Evolutionary conservation across 1,140 invertebrate genomes (phyloP).

Genomic region (Lycorma delicatula): DNA sequence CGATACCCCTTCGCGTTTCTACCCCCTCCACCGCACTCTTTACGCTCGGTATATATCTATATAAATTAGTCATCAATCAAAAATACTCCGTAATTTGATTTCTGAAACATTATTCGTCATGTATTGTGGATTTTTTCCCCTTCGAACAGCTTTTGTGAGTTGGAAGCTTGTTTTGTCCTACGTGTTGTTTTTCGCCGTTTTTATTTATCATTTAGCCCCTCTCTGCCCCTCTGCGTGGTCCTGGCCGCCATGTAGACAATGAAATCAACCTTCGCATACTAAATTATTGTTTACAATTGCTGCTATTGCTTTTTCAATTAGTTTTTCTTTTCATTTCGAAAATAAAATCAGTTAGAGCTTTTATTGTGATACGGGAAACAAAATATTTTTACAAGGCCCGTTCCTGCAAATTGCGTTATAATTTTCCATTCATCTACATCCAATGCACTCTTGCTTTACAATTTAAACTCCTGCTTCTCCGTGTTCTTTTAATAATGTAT

Average conservation of each 20-base stretch:
- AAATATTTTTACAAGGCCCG: background rate
- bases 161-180: background rate
- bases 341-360: constrained; percentile 6
- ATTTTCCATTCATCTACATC: background rate
- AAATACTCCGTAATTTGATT: constrained; percentile 23
- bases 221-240: constrained; percentile 4
- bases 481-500: too few relatives aligned
- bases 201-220: background rate
- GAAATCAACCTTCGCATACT: constrained; percentile 22
- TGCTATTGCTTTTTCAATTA: constrained; percentile 24
- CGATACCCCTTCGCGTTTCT: background rate
- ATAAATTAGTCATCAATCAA: constrained; percentile 26
- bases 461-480: too few relatives aligned
- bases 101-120: constrained; percentile 19
- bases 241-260: constrained; percentile 16
- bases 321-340: constrained; percentile 16
- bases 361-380: constrained; percentile 2
- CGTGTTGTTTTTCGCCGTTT: background rate
- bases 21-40: background rate
- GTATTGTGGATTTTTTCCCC: constrained; percentile 18
- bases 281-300: constrained; percentile 25
- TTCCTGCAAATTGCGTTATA: constrained; percentile 6
- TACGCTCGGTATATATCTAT: constrained; percentile 4
- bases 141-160: constrained; percentile 8
- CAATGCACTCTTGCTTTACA: too few relatives aligned